Base-by-base conservation (phyloP, 2,113 vertebrate species). In the Otus sunia region DNA sequence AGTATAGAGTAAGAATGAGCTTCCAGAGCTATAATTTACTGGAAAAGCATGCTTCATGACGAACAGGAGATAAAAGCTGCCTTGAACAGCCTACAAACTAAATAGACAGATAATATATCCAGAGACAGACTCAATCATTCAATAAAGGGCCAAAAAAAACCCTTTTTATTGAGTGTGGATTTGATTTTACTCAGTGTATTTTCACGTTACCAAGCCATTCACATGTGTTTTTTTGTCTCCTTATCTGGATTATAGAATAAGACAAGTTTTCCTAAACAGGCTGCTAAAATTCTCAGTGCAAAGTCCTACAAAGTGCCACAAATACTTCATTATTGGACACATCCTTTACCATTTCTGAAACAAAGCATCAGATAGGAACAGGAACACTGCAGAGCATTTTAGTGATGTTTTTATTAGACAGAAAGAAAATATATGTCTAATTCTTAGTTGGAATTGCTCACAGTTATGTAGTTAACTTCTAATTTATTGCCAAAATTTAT, bases 401-500 rank as follows among this genome's bases (percentile, higher is more conserved):
- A 82, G 66, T 59, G 80, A 78, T 91, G 21, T 62, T 94, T 96
- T 97, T 88, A 92, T 73, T 94, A 79, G 49, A 60, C 3, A 12
- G 66, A 94, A 82, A 62, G 58, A 94, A 95, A 96, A 97, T 91
- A 67, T 58, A 74, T 83, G 62, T 79, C 71, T 86, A 90, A 92
- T 60, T 91, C 71, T 82, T 71, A 76, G 45, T 56, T 92, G 74
- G 67, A 93, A 90, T 90, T 88, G 45, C 74, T 79, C 6, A 4
- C 84, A 86, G 50, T 92, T 95, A 91, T 72, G 53, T 90, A 83
- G 86, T 95, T 97, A 92, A 52, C 55, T 90, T 92, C 80, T 95
- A 90, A 96, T 95, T 91, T 92, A 97, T 86, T 95, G 78, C 15
- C 50, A 85, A 55, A 94, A 96, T 97, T 96, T 97, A 96, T 96